phyloP scores from a whole-genome alignment of 2,797 vertebrate genomes.

The Aeoliscus strigatus region DNA sequence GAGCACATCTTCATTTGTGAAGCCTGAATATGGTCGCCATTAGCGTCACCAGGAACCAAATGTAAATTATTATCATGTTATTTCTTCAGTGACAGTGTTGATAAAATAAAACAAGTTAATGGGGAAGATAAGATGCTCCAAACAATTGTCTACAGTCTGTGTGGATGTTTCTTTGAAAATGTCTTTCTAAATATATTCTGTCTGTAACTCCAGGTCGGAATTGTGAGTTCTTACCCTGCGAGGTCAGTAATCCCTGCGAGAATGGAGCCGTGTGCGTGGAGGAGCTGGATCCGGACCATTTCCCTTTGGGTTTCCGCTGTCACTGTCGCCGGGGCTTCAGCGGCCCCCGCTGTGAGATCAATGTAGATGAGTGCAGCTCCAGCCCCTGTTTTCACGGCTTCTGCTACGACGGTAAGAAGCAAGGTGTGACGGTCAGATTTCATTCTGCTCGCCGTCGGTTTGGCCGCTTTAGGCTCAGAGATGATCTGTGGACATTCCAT shows the following conservation, averaged over 20 bases:
- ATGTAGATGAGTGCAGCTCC: conserved; percentile 79
- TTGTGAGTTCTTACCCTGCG: conserved; percentile 79
- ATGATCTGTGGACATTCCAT: conserved; percentile 58
- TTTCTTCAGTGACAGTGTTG: no score
- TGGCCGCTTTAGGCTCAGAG: no score
- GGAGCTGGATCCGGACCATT: conserved; percentile 73
- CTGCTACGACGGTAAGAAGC: conserved; percentile 79
- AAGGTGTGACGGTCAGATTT: conserved; percentile 36
- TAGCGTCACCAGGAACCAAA: no score
- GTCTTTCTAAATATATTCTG: conserved; percentile 16
- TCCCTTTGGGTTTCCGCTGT: conserved; percentile 79
- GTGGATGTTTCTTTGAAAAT: no score
- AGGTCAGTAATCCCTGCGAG: conserved; percentile 80
- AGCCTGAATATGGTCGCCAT: conserved; percentile 37
- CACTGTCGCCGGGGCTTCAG: conserved; percentile 74
- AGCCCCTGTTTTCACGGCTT: conserved; percentile 78
- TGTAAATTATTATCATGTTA: no score
- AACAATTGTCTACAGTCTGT: no score
- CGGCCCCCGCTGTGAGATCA: conserved; percentile 81
- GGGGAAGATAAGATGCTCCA: no score
- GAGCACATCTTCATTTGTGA: conserved; percentile 68
- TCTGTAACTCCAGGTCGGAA: conserved; percentile 70
- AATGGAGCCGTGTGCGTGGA: conserved; percentile 75
- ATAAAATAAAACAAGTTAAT: no score
- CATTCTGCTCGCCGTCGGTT: conserved; percentile 57